Evolutionary conservation across 2,113 vertebrate species (phyloP), one percentile per base, ranked within the genome.

Genomic region (Gopherus flavomarginatus): DNA sequence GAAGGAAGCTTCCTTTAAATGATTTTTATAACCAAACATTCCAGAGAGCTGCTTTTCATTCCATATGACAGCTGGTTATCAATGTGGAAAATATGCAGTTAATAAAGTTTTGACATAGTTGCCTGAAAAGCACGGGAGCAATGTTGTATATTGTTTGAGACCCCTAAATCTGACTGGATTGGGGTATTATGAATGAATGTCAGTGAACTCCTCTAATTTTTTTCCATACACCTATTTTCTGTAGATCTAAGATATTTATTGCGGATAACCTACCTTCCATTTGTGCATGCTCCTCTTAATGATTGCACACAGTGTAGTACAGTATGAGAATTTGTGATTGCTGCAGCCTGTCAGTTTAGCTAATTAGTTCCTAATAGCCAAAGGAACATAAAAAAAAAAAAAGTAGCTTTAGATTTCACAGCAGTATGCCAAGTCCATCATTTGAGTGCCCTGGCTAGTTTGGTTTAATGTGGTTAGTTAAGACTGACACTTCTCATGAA

Each of bases 371-470:
- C 85, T 22, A 27, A 0, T 3, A n/a, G 11, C 11, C 1, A 0
- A 21, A 38, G n/a, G 77, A 54, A 52, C 2, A 26, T 31, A 1
- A 22, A 2, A 21, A 80, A 85, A 78, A 47, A 29, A 31, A 59
- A 31, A 62, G 24, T 1, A 53, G 65, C 88, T 72, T 24, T n/a
- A 52, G 56, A 53, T 54, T 87, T 57, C 57, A 11, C 3, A 42
- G 65, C 14, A 6, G 65, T 8, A 3, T 10, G 53, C 0, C 4
- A 81, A 47, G 50, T 2, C 87, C 0, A 0, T 54, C 16, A 24
- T 1, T 1, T 26, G 17, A 35, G 22, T 69, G 81, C 50, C 19
- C 2, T 78, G 80, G 47, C 31, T 4, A 5, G 65, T 31, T 93
- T 53, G 11, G 14, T 83, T 38, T 38, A 38, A 72, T 38, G n/a